Evolutionary conservation across 2,797 vertebrate genomes (phyloP).

Genomic region (Paedocypris micromegethes): DNA sequence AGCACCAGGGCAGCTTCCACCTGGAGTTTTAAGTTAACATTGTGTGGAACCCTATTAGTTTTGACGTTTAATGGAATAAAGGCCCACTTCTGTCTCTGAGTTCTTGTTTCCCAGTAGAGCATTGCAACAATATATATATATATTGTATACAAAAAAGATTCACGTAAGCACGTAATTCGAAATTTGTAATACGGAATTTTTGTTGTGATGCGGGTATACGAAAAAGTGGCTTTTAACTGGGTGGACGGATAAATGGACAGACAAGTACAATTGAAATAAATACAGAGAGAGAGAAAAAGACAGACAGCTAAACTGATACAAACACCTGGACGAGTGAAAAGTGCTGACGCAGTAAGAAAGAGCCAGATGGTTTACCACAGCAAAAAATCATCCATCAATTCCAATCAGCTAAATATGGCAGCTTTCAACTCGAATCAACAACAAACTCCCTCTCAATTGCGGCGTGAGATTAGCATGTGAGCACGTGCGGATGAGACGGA

Average conservation of each 20-base stretch:
- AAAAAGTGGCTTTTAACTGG: slow-evolving; percentile 3
- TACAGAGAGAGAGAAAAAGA: slow-evolving; percentile 2
- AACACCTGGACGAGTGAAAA: slow-evolving; percentile 12
- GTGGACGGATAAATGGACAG: too few species aligned
- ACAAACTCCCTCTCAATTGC: slow-evolving; percentile 47
- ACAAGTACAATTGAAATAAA: background rate
- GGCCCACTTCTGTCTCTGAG: too few species aligned
- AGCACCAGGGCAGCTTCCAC: too few species aligned
- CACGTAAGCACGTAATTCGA: too few species aligned
- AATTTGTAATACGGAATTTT: too few species aligned
- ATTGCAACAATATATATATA: too few species aligned
- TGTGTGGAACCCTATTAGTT: too few species aligned
- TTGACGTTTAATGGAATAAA: too few species aligned
- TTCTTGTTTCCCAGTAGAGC: too few species aligned
- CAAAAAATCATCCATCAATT: slow-evolving; percentile 54
- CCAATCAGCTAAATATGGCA: slow-evolving; percentile 50
- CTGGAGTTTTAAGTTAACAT: too few species aligned
- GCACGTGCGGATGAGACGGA: slow-evolving; percentile 10
- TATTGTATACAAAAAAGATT: too few species aligned
- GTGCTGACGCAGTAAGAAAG: slow-evolving; percentile 22
- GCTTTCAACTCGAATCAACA: slow-evolving; percentile 51
- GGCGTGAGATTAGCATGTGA: slow-evolving; percentile 14
- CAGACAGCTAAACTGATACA: slow-evolving; percentile 11
- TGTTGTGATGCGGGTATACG: too few species aligned
- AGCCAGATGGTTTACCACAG: slow-evolving; percentile 48